These are phyloP conservation scores for Alviniconcha strummeri DNA, from an alignment of 2,888 invertebrate genomes.

Conservation along the genomic window DNA sequence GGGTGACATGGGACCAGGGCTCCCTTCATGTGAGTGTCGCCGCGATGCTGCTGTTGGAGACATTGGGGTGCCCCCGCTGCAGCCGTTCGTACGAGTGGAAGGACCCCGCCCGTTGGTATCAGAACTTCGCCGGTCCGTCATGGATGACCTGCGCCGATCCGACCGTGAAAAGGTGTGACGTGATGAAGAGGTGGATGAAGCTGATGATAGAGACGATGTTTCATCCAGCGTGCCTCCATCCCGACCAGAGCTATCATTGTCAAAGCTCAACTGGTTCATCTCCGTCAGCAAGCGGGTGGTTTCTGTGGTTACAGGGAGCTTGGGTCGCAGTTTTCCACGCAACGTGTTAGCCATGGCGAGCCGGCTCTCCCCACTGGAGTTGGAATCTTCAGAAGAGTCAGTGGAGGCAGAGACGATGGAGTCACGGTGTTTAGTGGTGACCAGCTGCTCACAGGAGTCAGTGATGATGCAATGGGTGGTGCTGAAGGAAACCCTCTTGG, in stretches of 20 bases:
- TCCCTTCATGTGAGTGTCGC: slow-evolving; percentile 22
- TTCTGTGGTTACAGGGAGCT: slow-evolving; percentile 65
- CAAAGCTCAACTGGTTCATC: slow-evolving; percentile 64
- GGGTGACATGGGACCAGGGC: slow-evolving; percentile 20
- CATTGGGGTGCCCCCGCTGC: slow-evolving; percentile 16
- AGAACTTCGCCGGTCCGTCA: slow-evolving; percentile 43
- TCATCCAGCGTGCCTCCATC: slow-evolving; percentile 50
- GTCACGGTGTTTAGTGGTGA: slow-evolving; percentile 59
- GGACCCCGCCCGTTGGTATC: slow-evolving; percentile 16
- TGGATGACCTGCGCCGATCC: slow-evolving; percentile 40
- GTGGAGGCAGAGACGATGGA: slow-evolving; percentile 67
- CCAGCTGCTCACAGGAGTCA: slow-evolving; percentile 57
- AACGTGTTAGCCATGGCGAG: slow-evolving; percentile 47
- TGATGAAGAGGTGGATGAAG: slow-evolving; percentile 31
- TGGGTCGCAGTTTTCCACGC: slow-evolving; percentile 60
- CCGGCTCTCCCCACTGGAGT: slow-evolving; percentile 63
- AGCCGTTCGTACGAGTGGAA: slow-evolving; percentile 15
- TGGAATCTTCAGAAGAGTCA: slow-evolving; percentile 67
- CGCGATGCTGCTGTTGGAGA: slow-evolving; percentile 13
- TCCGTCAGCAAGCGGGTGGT: slow-evolving; percentile 66
- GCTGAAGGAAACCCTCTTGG: slow-evolving; percentile 67
- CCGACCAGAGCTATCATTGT: slow-evolving; percentile 44
- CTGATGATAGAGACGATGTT: slow-evolving; percentile 30
- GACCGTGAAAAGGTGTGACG: slow-evolving; percentile 33
- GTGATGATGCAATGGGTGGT: slow-evolving; percentile 65